phyloP scores from a whole-genome alignment of 1,140 invertebrate species.

The Tetraneura akinire region DNA sequence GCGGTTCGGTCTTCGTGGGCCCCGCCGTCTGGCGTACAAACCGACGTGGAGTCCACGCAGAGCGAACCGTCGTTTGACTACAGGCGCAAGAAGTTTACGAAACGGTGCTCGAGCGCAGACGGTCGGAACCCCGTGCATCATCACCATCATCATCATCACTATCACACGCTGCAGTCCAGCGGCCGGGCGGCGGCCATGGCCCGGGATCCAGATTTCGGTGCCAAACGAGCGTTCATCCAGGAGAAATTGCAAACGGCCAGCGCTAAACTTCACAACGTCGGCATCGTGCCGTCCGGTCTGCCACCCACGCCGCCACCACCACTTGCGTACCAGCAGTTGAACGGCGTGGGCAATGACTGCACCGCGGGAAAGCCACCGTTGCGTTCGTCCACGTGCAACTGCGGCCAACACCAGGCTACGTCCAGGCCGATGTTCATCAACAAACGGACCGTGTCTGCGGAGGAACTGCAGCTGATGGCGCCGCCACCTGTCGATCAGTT shows the following conservation, averaged over 20 bases:
- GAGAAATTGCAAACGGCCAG: constrained; percentile 44
- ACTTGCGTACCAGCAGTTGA: constrained; percentile 53
- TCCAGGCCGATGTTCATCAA: constrained; percentile 52
- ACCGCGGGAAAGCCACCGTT: constrained; percentile 42
- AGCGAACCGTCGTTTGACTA: constrained; percentile 47
- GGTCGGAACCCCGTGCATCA: constrained; percentile 44
- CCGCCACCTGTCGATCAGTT: constrained; percentile 10
- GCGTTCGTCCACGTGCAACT: constrained; percentile 54
- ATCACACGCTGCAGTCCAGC: constrained; percentile 19
- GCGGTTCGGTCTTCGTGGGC: constrained; percentile 64
- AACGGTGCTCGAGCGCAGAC: constrained; percentile 52
- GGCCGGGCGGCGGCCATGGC: constrained; percentile 40
- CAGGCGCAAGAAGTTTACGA: constrained; percentile 52
- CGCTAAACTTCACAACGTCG: constrained; percentile 57
- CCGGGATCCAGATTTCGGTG: constrained; percentile 16
- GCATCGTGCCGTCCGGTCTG: constrained; percentile 53
- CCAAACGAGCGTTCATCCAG: constrained; percentile 42
- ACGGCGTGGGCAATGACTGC: constrained; percentile 39
- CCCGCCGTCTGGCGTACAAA: constrained; percentile 47
- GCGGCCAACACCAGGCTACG: constrained; percentile 54
- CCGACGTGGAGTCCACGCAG: constrained; percentile 51
- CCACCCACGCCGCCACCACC: constrained; percentile 57
- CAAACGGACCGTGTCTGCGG: constrained; percentile 56
- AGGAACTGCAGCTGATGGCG: constrained; percentile 54
- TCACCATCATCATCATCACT: constrained; percentile 38